Evolutionary conservation across 2,797 vertebrate species (phyloP).

Genomic region (Phataginus tricuspis): DNA sequence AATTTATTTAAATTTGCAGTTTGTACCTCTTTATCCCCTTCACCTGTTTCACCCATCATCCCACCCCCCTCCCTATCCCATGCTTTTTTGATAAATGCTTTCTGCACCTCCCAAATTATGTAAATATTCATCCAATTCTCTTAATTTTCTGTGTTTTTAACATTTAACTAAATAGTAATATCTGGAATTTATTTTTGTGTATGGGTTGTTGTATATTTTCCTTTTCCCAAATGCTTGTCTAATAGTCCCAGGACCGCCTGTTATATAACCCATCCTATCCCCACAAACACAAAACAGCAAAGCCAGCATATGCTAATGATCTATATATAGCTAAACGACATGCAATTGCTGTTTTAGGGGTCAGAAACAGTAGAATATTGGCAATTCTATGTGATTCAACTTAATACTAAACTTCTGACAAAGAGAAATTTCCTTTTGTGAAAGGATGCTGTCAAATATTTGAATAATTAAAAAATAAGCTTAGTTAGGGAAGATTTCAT

Average conservation of each 20-base stretch:
- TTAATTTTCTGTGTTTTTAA: not conserved
- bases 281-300: not conserved
- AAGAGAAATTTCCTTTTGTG: constrained; percentile 43
- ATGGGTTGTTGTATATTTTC: not conserved
- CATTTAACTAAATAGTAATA: not conserved
- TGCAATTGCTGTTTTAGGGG: not conserved
- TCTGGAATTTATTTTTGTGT: not conserved
- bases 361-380: constrained; percentile 15
- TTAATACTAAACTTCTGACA: not conserved
- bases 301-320: not conserved
- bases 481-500: constrained; percentile 3
- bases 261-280: constrained; percentile 2
- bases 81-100: not conserved
- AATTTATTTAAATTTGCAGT: too few species aligned
- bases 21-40: too few species aligned
- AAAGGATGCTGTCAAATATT: not conserved
- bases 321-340: not conserved
- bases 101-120: not conserved
- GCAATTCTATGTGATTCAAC: not conserved
- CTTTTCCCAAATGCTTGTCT: not conserved
- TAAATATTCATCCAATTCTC: not conserved
- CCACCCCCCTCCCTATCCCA: not conserved
- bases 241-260: not conserved
- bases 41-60: too few species aligned
- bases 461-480: constrained; percentile 16